These are phyloP conservation scores for Falcunculus frontatus DNA, from an alignment of 2,113 vertebrate species.

Conservation along the genomic window DNA sequence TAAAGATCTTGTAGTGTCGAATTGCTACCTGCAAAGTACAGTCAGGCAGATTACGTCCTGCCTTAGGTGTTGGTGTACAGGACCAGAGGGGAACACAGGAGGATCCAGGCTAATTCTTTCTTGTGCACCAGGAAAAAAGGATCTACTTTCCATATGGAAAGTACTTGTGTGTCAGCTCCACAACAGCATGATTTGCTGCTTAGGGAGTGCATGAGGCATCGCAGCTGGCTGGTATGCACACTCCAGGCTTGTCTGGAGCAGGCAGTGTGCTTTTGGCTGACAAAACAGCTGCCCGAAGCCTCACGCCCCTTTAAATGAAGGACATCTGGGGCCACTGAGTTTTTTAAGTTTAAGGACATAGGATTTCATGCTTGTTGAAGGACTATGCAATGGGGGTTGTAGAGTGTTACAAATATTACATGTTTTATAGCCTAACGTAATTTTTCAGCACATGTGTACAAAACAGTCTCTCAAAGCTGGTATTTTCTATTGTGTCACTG, in stretches of 20 bases:
- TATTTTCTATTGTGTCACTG: conserved; percentile 36
- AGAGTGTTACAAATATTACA: background rate
- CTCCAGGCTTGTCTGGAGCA: background rate
- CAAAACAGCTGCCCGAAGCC: background rate
- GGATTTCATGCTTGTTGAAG: background rate
- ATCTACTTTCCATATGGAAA: background rate
- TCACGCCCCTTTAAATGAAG: background rate
- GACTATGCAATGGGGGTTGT: background rate
- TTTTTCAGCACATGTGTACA: background rate
- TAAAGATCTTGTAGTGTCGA: background rate
- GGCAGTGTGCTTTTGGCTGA: background rate
- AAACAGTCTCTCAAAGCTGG: background rate
- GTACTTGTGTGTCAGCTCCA: background rate
- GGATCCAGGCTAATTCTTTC: background rate
- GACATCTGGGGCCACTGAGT: background rate
- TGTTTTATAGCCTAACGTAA: background rate
- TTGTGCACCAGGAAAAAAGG: background rate
- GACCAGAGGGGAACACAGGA: background rate
- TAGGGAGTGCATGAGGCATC: background rate
- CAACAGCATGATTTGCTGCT: background rate
- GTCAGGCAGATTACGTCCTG: background rate
- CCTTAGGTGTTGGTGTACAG: background rate
- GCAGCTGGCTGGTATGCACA: background rate
- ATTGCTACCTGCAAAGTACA: background rate
- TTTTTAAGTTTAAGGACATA: background rate